Percentiles rank a stretch among this genome's conserved stretches.
phyloP scores from a whole-genome alignment of 2,888 invertebrate genomes.

The Axea sp. region DNA sequence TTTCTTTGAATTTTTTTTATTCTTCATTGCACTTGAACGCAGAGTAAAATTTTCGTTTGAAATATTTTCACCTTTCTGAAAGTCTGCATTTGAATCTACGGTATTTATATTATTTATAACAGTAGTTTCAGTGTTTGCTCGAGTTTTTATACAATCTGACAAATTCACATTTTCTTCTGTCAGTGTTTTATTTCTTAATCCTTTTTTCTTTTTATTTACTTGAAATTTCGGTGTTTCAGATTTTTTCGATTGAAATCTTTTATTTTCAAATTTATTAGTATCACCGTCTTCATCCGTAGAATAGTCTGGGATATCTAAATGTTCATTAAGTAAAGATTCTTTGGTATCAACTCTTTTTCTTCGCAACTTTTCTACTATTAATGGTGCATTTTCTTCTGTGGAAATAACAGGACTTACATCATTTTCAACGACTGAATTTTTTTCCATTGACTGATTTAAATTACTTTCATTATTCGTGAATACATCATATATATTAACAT shows the following conservation, averaged over 20 bases:
- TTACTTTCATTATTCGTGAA: neutral
- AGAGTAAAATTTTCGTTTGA: no score
- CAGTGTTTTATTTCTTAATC: slow-evolving; percentile 7
- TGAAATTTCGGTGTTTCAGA: neutral
- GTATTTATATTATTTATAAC: neutral
- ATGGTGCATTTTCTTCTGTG: neutral
- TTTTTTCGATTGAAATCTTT: neutral
- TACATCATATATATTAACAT: neutral
- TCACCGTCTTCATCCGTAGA: neutral
- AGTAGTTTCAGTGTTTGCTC: neutral
- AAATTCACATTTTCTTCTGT: slow-evolving; percentile 8
- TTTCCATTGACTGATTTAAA: neutral
- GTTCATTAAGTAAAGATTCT: slow-evolving; percentile 2
- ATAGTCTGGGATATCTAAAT: neutral
- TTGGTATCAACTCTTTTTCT: neutral
- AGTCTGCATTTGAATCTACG: neutral
- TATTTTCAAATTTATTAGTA: no score
- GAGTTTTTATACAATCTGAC: neutral
- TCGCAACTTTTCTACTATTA: neutral
- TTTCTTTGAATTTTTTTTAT: no score
- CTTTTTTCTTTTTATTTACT: neutral
- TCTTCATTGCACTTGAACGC: no score
- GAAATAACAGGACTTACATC: neutral
- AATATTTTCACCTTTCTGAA: no score
- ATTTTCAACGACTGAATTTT: neutral